These are phyloP conservation scores for Aproaerema taeniolella DNA, from an alignment of 2,888 invertebrate species.

Conservation along the genomic window DNA sequence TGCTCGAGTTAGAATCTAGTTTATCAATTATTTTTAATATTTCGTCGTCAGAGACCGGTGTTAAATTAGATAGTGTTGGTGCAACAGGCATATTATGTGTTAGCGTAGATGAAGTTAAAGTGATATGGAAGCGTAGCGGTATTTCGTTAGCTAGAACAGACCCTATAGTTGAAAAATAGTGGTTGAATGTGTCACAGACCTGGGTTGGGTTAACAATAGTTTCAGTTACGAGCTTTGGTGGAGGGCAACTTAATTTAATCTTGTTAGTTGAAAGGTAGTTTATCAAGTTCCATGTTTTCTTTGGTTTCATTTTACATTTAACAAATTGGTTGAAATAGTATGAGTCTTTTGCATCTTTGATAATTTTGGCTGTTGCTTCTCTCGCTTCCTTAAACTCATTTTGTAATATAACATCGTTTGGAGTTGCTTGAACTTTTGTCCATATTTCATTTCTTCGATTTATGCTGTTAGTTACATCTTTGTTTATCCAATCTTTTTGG, in stretches of 20 bases:
- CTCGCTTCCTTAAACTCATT: neutral
- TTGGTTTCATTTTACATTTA: too few relatives aligned
- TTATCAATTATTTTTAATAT: too few relatives aligned
- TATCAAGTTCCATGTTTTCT: conserved; percentile 11
- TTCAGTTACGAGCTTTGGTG: conserved; percentile 7
- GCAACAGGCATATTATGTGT: too few relatives aligned
- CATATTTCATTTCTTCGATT: conserved; percentile 5
- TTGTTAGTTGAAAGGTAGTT: conserved; percentile 9
- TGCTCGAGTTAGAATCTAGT: too few relatives aligned
- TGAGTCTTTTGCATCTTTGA: too few relatives aligned
- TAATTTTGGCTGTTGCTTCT: too few relatives aligned
- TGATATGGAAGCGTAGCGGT: neutral
- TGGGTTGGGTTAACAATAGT: neutral
- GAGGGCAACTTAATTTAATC: neutral
- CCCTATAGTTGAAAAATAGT: conserved; percentile 4
- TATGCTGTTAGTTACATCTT: too few relatives aligned
- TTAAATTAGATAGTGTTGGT: too few relatives aligned
- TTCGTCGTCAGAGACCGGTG: too few relatives aligned
- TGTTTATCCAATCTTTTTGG: too few relatives aligned
- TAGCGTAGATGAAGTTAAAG: too few relatives aligned
- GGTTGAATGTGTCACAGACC: conserved; percentile 2
- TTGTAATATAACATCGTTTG: neutral
- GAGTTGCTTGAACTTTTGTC: neutral
- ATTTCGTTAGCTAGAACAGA: neutral
- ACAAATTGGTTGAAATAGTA: too few relatives aligned